These are phyloP conservation scores for Orcinus orca DNA, from an alignment of 2,113 vertebrate genomes.

Conservation along the genomic window DNA sequence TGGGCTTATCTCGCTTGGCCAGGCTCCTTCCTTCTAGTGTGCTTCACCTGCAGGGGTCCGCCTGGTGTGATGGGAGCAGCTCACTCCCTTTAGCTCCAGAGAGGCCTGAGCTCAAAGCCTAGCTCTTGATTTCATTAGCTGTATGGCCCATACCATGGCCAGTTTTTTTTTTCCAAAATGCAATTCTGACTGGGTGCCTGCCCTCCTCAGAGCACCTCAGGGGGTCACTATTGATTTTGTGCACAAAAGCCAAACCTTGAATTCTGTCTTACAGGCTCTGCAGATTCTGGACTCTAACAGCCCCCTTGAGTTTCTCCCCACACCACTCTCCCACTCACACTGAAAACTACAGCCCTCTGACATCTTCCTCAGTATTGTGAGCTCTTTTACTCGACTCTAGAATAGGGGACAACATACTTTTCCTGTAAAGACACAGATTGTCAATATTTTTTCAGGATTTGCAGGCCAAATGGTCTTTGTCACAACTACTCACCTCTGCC, in stretches of 20 bases:
- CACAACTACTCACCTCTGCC: background rate
- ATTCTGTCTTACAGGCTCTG: background rate
- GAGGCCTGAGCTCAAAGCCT: background rate
- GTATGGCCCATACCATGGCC: background rate
- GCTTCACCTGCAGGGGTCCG: background rate
- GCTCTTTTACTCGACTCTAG: background rate
- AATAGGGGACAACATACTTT: background rate
- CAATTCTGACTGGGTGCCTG: background rate
- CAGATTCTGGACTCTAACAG: background rate
- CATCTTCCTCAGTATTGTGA: background rate
- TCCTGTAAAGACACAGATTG: background rate
- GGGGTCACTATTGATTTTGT: background rate
- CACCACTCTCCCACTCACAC: background rate
- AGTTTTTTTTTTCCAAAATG: background rate
- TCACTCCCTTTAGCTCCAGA: background rate
- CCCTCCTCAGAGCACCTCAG: background rate
- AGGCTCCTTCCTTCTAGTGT: fast-evolving
- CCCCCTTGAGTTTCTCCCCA: background rate
- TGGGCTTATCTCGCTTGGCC: background rate
- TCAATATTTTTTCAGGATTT: background rate
- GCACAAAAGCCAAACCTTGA: background rate
- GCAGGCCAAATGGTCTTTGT: background rate
- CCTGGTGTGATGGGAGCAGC: background rate
- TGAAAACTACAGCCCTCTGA: background rate
- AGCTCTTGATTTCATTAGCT: background rate